Evolutionary conservation across 2,113 vertebrate species (phyloP).

Genomic region (Grammomys dolichurus): DNA sequence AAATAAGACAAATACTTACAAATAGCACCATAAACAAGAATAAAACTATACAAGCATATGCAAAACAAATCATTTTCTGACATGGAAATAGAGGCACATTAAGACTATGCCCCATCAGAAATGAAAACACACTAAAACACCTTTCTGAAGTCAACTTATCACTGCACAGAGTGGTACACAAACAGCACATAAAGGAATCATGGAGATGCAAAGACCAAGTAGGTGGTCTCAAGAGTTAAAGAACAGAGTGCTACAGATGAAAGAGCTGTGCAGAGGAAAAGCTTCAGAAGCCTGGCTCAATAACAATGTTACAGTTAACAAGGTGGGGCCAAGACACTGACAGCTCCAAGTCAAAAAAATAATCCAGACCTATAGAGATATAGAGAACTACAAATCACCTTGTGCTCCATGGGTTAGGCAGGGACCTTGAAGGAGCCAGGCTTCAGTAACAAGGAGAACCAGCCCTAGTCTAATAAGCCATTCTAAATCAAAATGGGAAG

Average conservation of each 20-base stretch:
- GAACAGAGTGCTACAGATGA: not conserved
- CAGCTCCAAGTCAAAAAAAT: not conserved
- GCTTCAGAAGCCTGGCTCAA: not conserved
- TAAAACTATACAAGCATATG: not conserved
- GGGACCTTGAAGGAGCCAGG: not conserved
- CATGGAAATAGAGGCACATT: not conserved
- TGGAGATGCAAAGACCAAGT: not conserved
- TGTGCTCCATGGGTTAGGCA: not conserved
- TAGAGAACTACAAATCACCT: not conserved
- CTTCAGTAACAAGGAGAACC: not conserved
- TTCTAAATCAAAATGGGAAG: not conserved
- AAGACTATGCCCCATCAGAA: not conserved
- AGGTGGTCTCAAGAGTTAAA: not conserved
- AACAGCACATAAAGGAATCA: not conserved
- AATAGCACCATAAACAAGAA: not conserved
- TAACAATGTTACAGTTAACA: not conserved
- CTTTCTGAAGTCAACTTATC: not conserved
- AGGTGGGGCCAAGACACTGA: not conserved
- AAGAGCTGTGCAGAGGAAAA: not conserved
- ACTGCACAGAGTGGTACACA: not conserved
- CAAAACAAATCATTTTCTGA: slow-evolving; percentile 6
- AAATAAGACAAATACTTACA: not conserved
- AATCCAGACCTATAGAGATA: not conserved
- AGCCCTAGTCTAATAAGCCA: not conserved
- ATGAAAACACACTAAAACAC: not conserved